Base-by-base conservation (phyloP, 1,140 invertebrate genomes). In the Paralvinella palmiformis region DNA sequence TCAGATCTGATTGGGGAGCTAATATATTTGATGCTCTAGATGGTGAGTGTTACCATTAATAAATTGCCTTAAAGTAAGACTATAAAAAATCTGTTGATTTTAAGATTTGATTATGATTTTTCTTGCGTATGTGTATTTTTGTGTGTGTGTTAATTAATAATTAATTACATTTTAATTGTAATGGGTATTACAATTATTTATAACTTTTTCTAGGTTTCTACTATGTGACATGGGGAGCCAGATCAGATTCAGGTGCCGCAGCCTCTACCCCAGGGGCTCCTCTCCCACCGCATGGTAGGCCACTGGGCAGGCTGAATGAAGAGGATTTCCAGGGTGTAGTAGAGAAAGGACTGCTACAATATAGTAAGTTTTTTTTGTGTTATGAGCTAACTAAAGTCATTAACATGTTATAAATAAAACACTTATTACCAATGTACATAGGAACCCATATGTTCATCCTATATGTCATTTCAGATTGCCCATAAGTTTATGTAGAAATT, bases 321-420 rank as follows among this genome's bases (percentile, higher is more conserved):
- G 82, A 84, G 41, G 85, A 87, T 63, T 88, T 88, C 82, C 80
- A 81, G 52, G 71, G 76, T 13, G 82, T 83, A 45, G 84, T 89
- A 4, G 83, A 88, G 69, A 87, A 86, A 79, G 83, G 85, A 57
- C 85, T 90, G 31, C 83, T 83, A 68, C 83, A 87, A 59, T 89
- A 86, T 72, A 84, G 88, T 89, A 81, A 82, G 76, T n/a, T n/a
- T n/a, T n/a, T n/a, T n/a, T n/a, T n/a, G n/a, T n/a, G n/a, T n/a
- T n/a, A n/a, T n/a, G n/a, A n/a, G n/a, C n/a, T n/a, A n/a, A n/a
- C n/a, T n/a, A n/a, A n/a, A n/a, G n/a, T n/a, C n/a, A n/a, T n/a
- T n/a, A n/a, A n/a, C n/a, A n/a, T n/a, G n/a, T n/a, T n/a, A n/a
- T n/a, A n/a, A n/a, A n/a, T n/a, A n/a, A n/a, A n/a, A n/a, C n/a